phyloP scores from a whole-genome alignment of 2,113 vertebrate species.

The Ciconia stormi region DNA sequence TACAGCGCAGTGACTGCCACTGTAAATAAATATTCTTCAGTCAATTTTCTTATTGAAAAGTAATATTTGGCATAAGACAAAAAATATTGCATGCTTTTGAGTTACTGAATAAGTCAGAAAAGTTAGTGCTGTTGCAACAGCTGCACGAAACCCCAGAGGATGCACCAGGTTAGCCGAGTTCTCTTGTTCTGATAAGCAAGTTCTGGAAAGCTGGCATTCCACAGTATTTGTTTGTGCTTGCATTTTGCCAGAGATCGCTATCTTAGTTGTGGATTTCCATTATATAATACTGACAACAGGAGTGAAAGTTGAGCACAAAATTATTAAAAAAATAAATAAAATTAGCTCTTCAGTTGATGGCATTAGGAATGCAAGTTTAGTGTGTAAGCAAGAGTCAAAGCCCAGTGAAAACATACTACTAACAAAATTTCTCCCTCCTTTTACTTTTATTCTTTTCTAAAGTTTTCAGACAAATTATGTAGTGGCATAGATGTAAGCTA shows the following conservation, averaged over 20 bases:
- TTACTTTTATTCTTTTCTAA: background rate
- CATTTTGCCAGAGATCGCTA: background rate
- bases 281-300: background rate
- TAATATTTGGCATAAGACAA: background rate
- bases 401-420: background rate
- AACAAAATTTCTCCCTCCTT: background rate
- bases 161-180: constrained; percentile 4
- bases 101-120: background rate
- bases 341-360: background rate
- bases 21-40: background rate
- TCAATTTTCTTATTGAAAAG: background rate
- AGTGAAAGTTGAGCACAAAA: background rate
- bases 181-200: constrained; percentile 8
- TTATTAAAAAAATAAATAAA: background rate
- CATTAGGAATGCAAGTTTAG: background rate
- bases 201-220: constrained; percentile 39
- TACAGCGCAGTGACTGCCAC: background rate
- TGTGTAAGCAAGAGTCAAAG: background rate
- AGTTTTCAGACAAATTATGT: background rate
- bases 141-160: constrained; percentile 32
- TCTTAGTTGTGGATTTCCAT: background rate
- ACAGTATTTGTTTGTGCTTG: constrained; percentile 29
- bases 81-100: background rate
- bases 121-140: background rate
- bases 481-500: background rate